phyloP scores from a whole-genome alignment of 1,140 invertebrate genomes.

The Anadara kagoshimensis region DNA sequence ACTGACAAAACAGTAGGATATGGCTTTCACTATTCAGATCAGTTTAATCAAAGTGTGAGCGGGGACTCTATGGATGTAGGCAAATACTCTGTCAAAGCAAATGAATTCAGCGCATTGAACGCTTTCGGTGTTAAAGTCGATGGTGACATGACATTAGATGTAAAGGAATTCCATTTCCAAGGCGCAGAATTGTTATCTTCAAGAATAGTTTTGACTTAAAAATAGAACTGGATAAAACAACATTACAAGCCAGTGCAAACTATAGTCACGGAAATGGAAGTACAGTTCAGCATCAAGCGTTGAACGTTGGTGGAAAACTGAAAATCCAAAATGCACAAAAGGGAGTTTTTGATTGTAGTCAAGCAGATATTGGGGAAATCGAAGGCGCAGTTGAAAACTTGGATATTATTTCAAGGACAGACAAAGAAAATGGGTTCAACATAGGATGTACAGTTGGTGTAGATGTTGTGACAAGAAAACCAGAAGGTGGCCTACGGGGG shows the following conservation, averaged over 20 bases:
- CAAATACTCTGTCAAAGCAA: not conserved
- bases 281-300: not conserved
- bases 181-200: not conserved
- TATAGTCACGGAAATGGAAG: not conserved
- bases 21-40: too few species aligned
- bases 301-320: not conserved
- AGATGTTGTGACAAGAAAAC: not conserved
- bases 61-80: not conserved
- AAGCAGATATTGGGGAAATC: not conserved
- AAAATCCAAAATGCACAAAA: not conserved
- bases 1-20: not conserved
- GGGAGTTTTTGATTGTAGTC: not conserved
- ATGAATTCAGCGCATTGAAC: not conserved
- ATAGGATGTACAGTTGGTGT: not conserved
- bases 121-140: not conserved
- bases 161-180: not conserved
- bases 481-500: not conserved
- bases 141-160: not conserved
- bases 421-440: not conserved
- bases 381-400: not conserved
- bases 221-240: not conserved
- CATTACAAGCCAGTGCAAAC: too few species aligned
- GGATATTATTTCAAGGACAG: not conserved
- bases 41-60: not conserved
- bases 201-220: not conserved